Evolutionary conservation across 2,113 vertebrate genomes (phyloP), one percentile per base, ranked within the genome.

Genomic region (Megalops atlanticus): DNA sequence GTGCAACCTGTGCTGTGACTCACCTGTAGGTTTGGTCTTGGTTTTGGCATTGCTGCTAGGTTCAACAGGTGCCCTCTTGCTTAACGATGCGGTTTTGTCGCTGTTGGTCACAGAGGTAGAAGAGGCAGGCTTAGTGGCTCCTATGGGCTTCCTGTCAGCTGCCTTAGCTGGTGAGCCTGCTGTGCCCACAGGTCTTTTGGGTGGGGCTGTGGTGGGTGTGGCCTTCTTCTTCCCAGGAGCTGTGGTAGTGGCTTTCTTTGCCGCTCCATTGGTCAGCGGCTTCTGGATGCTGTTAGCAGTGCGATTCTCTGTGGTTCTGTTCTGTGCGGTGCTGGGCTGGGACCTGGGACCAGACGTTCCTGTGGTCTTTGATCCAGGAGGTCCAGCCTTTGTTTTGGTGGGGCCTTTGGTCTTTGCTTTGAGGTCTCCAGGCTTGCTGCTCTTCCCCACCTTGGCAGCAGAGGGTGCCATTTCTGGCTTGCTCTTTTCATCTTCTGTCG

Each of bases 131-230:
- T 84, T 87, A 38, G 82, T 31, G 2, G 71, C 39, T 76, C 73
- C 89, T 75, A 41, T 80, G 40, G 89, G 76, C 77, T 84, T 94
- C 82, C 78, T 89, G n/a, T 93, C 90, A n/a, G 87, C 82, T 33
- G 73, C 83, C 82, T 85, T 88, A 43, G 81, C 36, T 27, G 87
- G 68, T 43, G 35, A 49, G 1, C 84, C 73, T 18, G 89, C 54
- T 12, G 35, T 71, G 33, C 81, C 86, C 33, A 64, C 10, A 0
- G 87, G 85, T 83, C 84, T 87, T 87, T 91, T 91, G 27, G 84
- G 76, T 41, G 87, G 80, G 31, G 85, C 87, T 0, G 81, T 14
- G 2, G 64, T 54, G 15, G 68, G 6, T 12, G 78, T 38, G 38
- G 58, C 16, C 82, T 81, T 89, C 81, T 87, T 89, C 45, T 83